phyloP scores from a whole-genome alignment of 92 coral and sea anemone genomes.

The Bergia puertoricense region DNA sequence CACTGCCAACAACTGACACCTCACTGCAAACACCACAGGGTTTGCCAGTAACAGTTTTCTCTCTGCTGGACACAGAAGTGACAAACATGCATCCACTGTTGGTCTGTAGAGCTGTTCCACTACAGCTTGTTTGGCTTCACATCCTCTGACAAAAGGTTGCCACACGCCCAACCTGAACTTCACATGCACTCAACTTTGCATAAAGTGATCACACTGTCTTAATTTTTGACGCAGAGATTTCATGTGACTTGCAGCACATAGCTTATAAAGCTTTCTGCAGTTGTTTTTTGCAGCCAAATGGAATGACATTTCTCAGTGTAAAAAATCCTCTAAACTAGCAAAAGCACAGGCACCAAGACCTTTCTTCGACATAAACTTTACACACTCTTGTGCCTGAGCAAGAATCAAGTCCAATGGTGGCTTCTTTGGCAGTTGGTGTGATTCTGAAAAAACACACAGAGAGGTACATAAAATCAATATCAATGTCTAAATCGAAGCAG shows the following conservation, averaged over 20 bases:
- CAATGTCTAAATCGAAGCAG: not conserved
- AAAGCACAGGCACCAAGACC: slow-evolving; percentile 99
- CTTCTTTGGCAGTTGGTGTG: slow-evolving; percentile 92
- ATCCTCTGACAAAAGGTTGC: slow-evolving; percentile 1
- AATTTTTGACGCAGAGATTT: not conserved
- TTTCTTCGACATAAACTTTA: slow-evolving; percentile 87
- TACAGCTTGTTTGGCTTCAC: not conserved
- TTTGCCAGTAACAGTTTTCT: no score
- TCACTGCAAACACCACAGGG: not conserved
- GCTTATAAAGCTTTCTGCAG: not conserved
- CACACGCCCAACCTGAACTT: not conserved
- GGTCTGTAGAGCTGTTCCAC: not conserved
- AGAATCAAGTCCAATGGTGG: slow-evolving; percentile 95
- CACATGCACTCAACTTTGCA: not conserved
- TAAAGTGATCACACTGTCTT: not conserved
- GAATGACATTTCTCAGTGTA: slow-evolving; percentile 38
- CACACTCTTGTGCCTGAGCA: slow-evolving; percentile 93
- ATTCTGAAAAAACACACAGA: slow-evolving; percentile 63
- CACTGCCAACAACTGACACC: not conserved
- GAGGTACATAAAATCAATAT: not conserved
- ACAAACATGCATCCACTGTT: no score
- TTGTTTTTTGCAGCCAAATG: not conserved
- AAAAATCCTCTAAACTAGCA: slow-evolving; percentile 93
- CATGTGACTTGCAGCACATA: not conserved
- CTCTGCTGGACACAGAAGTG: no score